phyloP scores from a whole-genome alignment of 2,888 invertebrate genomes.

The Crossocerus cetratus region DNA sequence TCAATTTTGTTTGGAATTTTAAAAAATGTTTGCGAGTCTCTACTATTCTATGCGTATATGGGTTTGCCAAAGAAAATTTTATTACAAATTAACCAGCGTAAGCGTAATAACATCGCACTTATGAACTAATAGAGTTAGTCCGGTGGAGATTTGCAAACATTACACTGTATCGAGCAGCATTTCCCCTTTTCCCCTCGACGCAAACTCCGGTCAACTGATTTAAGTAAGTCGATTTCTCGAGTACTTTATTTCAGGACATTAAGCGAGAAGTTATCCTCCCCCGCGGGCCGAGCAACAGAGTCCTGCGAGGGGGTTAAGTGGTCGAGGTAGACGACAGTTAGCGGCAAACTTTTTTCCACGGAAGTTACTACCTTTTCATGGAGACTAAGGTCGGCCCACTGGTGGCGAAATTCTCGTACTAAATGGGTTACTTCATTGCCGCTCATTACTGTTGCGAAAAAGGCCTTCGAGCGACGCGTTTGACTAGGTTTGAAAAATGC shows the following conservation, averaged over 20 bases:
- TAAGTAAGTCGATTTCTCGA: conserved; percentile 40
- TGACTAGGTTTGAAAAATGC: too few species aligned
- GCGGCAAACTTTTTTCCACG: conserved; percentile 25
- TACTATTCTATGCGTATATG: too few species aligned
- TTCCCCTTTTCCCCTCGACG: conserved; percentile 25
- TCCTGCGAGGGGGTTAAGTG: conserved; percentile 15
- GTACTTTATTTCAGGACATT: conserved; percentile 36
- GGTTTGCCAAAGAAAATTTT: too few species aligned
- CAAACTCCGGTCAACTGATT: conserved; percentile 36
- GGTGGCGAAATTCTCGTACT: too few species aligned
- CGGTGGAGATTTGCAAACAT: conserved; percentile 26
- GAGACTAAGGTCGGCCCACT: background rate
- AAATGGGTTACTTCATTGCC: too few species aligned
- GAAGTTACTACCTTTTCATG: background rate
- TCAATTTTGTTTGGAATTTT: too few species aligned
- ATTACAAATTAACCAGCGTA: too few species aligned
- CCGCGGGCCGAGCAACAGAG: background rate
- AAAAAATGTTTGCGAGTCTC: too few species aligned
- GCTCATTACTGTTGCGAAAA: too few species aligned
- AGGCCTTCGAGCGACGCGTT: too few species aligned
- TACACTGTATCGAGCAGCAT: conserved; percentile 28
- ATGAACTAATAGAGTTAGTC: conserved; percentile 46
- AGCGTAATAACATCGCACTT: conserved; percentile 38
- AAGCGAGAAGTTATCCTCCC: conserved; percentile 30
- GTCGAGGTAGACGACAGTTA: conserved; percentile 22